Evolutionary conservation across 2,888 invertebrate species (phyloP).

Genomic region (Villa cingulata): DNA sequence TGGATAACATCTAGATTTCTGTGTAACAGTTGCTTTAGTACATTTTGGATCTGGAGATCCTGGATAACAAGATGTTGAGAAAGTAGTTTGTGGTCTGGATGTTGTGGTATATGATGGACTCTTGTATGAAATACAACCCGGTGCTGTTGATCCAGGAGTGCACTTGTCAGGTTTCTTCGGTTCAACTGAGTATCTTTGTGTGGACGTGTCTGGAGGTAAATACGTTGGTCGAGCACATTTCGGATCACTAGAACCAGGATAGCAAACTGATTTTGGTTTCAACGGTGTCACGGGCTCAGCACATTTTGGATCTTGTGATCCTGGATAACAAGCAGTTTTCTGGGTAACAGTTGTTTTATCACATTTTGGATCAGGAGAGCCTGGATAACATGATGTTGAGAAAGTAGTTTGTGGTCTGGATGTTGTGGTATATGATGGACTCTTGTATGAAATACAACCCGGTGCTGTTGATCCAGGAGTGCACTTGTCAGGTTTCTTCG

Average conservation of each 20-base stretch:
- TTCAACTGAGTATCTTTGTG: no score
- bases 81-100: not conserved
- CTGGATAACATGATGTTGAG: constrained; percentile 21
- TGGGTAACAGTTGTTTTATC: constrained; percentile 17
- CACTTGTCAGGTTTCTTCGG: not conserved
- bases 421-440: constrained; percentile 16
- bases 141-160: not conserved
- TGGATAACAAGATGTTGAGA: constrained; percentile 18
- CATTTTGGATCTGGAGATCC: constrained; percentile 28
- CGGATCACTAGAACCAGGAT: constrained; percentile 25
- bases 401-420: constrained; percentile 14
- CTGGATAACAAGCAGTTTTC: constrained; percentile 21
- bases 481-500: no score
- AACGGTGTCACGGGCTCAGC: constrained; percentile 22
- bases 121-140: no score
- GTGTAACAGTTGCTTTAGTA: constrained; percentile 15
- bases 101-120: no score
- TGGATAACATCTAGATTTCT: constrained; percentile 22
- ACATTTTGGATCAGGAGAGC: constrained; percentile 27
- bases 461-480: no score
- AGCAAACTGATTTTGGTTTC: constrained; percentile 29
- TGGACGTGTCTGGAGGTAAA: constrained; percentile 16
- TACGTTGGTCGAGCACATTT: constrained; percentile 18
- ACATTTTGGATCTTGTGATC: constrained; percentile 25
- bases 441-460: no score